A percentile compares a stretch with the other conserved stretches of the same genome.
Evolutionary conservation across 2,888 invertebrate genomes (phyloP).

Genomic region (Brachyptera risi): DNA sequence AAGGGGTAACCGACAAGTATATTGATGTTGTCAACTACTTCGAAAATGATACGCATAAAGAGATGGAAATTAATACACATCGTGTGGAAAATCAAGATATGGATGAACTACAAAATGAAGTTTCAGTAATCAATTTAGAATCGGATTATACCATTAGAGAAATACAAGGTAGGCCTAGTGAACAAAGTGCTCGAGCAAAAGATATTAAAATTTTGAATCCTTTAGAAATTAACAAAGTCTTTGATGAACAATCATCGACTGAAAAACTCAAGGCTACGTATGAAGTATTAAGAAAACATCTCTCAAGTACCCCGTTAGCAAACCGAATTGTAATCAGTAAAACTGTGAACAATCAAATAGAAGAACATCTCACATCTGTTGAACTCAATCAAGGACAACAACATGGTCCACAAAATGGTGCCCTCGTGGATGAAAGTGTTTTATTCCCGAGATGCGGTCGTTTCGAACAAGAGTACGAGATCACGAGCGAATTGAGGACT

Average conservation of each 20-base stretch:
- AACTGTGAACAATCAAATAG: background rate
- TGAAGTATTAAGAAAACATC: background rate
- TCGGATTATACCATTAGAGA: too few relatives aligned
- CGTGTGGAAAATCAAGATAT: too few relatives aligned
- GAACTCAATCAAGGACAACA: background rate
- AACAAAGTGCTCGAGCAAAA: too few relatives aligned
- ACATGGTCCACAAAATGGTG: background rate
- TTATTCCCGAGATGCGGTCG: background rate
- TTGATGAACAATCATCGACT: background rate
- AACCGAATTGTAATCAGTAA: background rate
- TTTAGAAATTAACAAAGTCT: background rate
- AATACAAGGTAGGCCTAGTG: too few relatives aligned
- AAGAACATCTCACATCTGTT: background rate
- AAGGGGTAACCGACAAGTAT: conserved; percentile 5
- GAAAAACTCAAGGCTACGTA: too few relatives aligned
- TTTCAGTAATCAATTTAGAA: too few relatives aligned
- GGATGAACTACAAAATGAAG: too few relatives aligned
- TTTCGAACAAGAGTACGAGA: background rate
- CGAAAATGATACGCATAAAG: too few relatives aligned
- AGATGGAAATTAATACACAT: too few relatives aligned
- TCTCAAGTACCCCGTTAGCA: background rate
- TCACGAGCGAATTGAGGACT: background rate
- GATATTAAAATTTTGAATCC: background rate
- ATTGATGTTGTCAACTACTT: conserved; percentile 8
- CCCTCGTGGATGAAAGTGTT: background rate